These are phyloP conservation scores for Eremobia ochroleuca DNA, from an alignment of 2,888 invertebrate genomes.

Conservation along the genomic window DNA sequence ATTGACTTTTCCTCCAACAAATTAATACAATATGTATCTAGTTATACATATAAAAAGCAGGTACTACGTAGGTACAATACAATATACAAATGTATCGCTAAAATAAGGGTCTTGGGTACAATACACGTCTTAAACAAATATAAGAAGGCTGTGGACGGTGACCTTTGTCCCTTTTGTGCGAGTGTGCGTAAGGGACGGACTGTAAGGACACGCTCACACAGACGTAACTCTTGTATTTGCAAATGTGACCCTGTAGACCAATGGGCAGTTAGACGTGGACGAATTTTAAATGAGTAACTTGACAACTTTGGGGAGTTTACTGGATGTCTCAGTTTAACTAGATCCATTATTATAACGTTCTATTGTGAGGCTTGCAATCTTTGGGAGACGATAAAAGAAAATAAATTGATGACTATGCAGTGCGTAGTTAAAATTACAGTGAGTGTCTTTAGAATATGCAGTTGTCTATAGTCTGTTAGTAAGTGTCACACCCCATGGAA, in stretches of 20 bases:
- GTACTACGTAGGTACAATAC: conserved; percentile 69
- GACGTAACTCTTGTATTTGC: conserved; percentile 85
- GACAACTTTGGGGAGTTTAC: not conserved
- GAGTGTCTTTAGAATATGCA: not conserved
- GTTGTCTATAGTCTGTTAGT: not conserved
- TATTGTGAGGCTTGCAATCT: not conserved
- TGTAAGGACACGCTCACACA: conserved; percentile 81
- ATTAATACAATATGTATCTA: conserved; percentile 27
- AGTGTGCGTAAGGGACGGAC: conserved; percentile 88
- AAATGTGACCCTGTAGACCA: conserved; percentile 84
- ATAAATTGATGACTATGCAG: not conserved
- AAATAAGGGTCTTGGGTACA: conserved; percentile 83
- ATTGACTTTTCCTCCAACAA: not conserved
- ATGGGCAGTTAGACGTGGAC: conserved; percentile 56
- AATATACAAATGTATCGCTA: conserved; percentile 76
- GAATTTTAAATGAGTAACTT: not conserved
- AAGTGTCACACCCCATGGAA: not conserved
- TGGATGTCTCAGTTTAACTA: too few relatives aligned
- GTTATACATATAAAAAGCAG: conserved; percentile 57
- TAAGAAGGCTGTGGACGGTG: conserved; percentile 89
- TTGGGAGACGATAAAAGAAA: not conserved
- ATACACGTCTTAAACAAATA: conserved; percentile 90
- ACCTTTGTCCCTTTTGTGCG: conserved; percentile 87
- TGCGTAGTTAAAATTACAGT: not conserved
- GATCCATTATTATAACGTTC: not conserved